phyloP scores from a whole-genome alignment of 1,140 invertebrate genomes.

The Delia radicum region DNA sequence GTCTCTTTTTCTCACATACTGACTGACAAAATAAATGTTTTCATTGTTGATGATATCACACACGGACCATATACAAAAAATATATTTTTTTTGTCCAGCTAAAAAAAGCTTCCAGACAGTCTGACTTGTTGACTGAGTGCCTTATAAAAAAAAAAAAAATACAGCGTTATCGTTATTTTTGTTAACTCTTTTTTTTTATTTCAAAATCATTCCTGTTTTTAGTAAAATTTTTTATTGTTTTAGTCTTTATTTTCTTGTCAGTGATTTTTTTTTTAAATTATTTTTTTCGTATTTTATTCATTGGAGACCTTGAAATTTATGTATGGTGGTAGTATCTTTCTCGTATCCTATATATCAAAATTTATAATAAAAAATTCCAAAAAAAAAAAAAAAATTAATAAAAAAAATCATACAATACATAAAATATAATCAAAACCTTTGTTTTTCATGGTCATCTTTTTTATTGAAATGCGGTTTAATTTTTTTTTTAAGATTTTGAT shows the following conservation, averaged over 20 bases:
- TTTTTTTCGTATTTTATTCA: neutral
- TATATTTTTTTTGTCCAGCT: neutral
- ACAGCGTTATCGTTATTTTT: neutral
- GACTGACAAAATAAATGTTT: slow-evolving; percentile 11
- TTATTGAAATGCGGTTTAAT: neutral
- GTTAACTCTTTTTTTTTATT: neutral
- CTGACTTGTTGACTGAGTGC: slow-evolving; percentile 5
- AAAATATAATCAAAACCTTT: neutral
- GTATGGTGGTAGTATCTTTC: neutral
- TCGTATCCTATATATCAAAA: slow-evolving; percentile 11
- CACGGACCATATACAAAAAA: neutral
- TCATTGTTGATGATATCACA: neutral
- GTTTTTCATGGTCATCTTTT: slow-evolving; percentile 13
- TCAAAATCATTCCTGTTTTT: neutral
- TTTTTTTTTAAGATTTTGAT: neutral
- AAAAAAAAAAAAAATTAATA: neutral
- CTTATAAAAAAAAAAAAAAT: slow-evolving; percentile 5
- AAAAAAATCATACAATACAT: neutral
- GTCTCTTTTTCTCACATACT: neutral
- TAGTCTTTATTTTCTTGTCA: neutral
- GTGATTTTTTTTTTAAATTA: neutral
- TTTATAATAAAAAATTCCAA: neutral
- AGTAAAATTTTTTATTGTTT: too few species aligned
- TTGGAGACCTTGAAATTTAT: slow-evolving; percentile 15
- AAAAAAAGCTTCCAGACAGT: slow-evolving; percentile 7